Conservation (phyloP, 2,797 vertebrate genomes). For the Acanthis flammea region DNA sequence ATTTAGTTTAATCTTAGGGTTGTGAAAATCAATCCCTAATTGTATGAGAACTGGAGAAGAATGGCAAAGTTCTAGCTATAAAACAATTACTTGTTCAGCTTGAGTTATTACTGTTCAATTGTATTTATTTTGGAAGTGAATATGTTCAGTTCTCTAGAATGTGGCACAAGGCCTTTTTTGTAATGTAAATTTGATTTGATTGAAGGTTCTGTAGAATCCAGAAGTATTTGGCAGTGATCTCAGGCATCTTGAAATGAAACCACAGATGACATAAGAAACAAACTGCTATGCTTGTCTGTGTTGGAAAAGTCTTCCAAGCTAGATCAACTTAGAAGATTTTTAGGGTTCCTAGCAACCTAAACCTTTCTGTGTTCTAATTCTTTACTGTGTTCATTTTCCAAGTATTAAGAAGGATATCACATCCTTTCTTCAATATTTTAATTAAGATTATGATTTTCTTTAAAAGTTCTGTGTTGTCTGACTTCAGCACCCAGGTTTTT, state of each 20-base stretch:
- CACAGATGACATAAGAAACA: neutral
- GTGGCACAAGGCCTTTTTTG: constrained; percentile 48
- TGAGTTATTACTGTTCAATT: constrained; percentile 59
- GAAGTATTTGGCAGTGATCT: constrained; percentile 14
- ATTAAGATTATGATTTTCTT: neutral
- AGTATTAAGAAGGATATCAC: neutral
- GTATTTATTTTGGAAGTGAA: constrained; percentile 56
- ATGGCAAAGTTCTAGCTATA: neutral
- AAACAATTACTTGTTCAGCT: constrained; percentile 37
- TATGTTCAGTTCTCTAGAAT: constrained; percentile 35
- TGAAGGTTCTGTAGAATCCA: constrained; percentile 28
- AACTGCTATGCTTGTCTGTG: neutral
- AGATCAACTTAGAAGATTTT: neutral
- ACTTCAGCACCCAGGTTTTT: neutral
- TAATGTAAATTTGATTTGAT: constrained; percentile 66
- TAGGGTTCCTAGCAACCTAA: neutral
- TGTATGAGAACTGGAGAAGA: neutral
- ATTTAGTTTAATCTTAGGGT: neutral
- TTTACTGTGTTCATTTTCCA: neutral
- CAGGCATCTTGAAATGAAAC: neutral
- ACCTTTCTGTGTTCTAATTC: neutral
- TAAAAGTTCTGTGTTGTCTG: neutral
- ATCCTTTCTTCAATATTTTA: neutral
- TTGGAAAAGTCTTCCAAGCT: neutral
- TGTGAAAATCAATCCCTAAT: neutral